Percentiles rank a stretch among this genome's conserved stretches.
These are phyloP conservation scores for Panthera leo DNA, from an alignment of 2,113 vertebrate genomes.

Conservation along the genomic window DNA sequence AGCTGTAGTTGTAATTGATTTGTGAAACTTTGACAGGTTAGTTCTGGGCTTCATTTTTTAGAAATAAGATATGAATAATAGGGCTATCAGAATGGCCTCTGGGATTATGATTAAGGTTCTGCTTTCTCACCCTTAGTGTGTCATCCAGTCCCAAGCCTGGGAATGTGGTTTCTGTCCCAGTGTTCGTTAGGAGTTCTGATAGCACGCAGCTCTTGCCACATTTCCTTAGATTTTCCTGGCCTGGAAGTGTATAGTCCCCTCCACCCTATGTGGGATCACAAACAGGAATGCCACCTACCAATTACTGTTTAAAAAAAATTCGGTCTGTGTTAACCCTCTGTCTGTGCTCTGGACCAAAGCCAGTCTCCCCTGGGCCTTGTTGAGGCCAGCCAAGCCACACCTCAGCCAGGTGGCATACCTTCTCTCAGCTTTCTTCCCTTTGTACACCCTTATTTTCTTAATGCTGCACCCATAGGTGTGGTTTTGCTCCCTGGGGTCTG, in stretches of 20 bases:
- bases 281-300: not conserved
- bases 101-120: constrained; percentile 12
- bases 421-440: not conserved
- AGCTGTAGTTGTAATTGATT: not conserved
- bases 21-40: not conserved
- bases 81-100: not conserved
- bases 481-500: not conserved
- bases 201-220: not conserved
- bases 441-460: constrained; percentile 6
- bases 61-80: not conserved
- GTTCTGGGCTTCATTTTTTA: constrained; percentile 47
- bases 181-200: constrained; percentile 39
- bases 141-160: not conserved
- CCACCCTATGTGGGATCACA: not conserved
- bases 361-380: not conserved
- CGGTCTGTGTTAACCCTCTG: not conserved
- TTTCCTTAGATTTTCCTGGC: constrained; percentile 5
- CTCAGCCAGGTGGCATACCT: not conserved
- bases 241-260: not conserved
- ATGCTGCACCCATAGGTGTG: not conserved
- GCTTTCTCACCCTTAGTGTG: not conserved
- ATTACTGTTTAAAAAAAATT: not conserved
- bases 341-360: not conserved
- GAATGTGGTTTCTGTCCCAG: not conserved
- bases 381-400: not conserved